Evolutionary conservation across 2,113 vertebrate genomes (phyloP), one percentile per base, ranked within the genome.

Genomic region (Delphinus delphis): DNA sequence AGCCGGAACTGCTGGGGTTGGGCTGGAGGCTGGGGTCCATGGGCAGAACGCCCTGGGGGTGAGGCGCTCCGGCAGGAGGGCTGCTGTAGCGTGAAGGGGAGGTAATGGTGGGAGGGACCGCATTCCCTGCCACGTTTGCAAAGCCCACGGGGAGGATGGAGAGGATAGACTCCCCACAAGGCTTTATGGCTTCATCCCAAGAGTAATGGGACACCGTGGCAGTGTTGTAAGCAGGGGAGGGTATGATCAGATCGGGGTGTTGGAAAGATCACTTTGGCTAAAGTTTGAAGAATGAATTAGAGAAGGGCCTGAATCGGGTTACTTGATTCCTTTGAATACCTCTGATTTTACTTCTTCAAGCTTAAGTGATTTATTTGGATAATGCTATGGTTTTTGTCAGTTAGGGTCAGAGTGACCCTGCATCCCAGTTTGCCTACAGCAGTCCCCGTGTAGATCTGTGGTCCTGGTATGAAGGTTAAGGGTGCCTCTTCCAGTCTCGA

Each of bases 351-450:
- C 36, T 50, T 74, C 82, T n/a, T 71, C 65, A 55, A 31, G 44
- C 31, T 26, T 9, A 62, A 58, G 70, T 38, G 92, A n/a, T 31
- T 81, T 2, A 13, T 13, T 3, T 18, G 84, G 44, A 58, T 26
- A 26, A 14, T 6, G 31, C 73, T 38, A 0, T 0, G 1, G 26
- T 28, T 50, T 50, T 77, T 25, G 5, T 21, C 14, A 1, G 15
- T 26, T 12, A 60, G 33, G 55, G 23, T 33, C 1, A 68, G 28
- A 8, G 15, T 11, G 58, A 28, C 31, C 3, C 26, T 5, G 33
- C 33, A 2, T 5, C 47, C 26, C 11, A 0, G 15, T 50, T 8
- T 36, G 76, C 36, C n/a, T n/a, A 26, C 25, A n/a, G 12, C 26
- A 21, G 17, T 13, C 68, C 17, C 76, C 1, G 13, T 21, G 67